These are phyloP conservation scores for Meiosimyza decipiens DNA, from an alignment of 2,888 invertebrate species.

Conservation along the genomic window DNA sequence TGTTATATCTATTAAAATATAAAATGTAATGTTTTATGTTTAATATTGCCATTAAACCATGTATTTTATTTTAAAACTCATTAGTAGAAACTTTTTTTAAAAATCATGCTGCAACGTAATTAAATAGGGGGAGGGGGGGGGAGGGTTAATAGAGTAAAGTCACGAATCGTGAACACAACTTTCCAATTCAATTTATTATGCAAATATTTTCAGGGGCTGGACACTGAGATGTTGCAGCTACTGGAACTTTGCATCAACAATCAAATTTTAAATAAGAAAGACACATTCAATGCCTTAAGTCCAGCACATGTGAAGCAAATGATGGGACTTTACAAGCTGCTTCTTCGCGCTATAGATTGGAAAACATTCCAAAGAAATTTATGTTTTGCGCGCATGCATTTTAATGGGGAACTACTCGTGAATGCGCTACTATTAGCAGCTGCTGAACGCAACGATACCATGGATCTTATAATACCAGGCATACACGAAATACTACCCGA, in stretches of 20 bases:
- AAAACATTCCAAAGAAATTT: conserved; percentile 26
- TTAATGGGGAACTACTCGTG: conserved; percentile 21
- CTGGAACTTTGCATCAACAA: conserved; percentile 23
- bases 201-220: conserved; percentile 16
- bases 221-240: conserved; percentile 30
- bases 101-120: too few relatives aligned
- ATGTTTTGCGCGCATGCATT: conserved; percentile 29
- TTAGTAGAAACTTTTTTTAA: too few relatives aligned
- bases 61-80: too few relatives aligned
- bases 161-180: too few relatives aligned
- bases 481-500: conserved; percentile 32
- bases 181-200: background rate
- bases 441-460: conserved; percentile 23
- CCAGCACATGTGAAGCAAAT: conserved; percentile 20
- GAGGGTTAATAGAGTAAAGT: too few relatives aligned
- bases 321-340: conserved; percentile 18
- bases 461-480: conserved; percentile 20
- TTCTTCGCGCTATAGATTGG: conserved; percentile 29
- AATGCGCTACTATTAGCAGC: conserved; percentile 28
- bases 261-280: conserved; percentile 14
- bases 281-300: conserved; percentile 3
- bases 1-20: too few relatives aligned
- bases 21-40: too few relatives aligned
- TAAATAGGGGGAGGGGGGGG: too few relatives aligned
- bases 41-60: too few relatives aligned